Conservation (phyloP, 2,888 invertebrate genomes). For the Psococerastis gibbosa region DNA sequence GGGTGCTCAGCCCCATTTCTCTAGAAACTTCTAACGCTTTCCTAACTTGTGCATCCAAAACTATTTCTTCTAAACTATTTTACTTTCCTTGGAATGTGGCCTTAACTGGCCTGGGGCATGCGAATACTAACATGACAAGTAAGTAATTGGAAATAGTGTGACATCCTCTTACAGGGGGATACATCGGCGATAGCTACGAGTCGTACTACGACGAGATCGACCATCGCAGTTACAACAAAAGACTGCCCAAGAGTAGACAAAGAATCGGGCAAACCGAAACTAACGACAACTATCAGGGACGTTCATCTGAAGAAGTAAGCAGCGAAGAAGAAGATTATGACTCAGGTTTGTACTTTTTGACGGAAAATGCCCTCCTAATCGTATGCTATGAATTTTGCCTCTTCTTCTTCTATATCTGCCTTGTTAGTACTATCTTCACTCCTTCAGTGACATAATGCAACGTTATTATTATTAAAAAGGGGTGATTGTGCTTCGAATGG, state of each 20-base stretch:
- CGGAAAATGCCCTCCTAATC: no score
- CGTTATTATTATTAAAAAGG: no score
- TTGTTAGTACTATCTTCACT: no score
- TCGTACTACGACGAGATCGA: slow-evolving; percentile 9
- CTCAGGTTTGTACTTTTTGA: not conserved
- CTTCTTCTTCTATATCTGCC: no score
- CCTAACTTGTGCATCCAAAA: no score
- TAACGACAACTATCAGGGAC: not conserved
- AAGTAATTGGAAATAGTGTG: not conserved
- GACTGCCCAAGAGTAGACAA: not conserved
- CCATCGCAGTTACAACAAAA: not conserved
- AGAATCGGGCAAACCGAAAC: not conserved
- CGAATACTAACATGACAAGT: not conserved
- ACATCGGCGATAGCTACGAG: not conserved
- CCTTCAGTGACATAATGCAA: no score
- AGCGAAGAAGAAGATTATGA: not conserved
- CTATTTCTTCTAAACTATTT: not conserved
- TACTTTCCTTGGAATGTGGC: no score
- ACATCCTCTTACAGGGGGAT: not conserved
- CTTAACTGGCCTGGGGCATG: not conserved
- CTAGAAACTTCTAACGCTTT: no score
- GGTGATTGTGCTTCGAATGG: no score
- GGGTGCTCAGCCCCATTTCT: no score
- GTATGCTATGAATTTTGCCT: no score
- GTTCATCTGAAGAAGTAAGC: not conserved